These are phyloP conservation scores for Choloepus hoffmanni DNA, from an alignment of 2,113 vertebrate genomes.

Conservation along the genomic window DNA sequence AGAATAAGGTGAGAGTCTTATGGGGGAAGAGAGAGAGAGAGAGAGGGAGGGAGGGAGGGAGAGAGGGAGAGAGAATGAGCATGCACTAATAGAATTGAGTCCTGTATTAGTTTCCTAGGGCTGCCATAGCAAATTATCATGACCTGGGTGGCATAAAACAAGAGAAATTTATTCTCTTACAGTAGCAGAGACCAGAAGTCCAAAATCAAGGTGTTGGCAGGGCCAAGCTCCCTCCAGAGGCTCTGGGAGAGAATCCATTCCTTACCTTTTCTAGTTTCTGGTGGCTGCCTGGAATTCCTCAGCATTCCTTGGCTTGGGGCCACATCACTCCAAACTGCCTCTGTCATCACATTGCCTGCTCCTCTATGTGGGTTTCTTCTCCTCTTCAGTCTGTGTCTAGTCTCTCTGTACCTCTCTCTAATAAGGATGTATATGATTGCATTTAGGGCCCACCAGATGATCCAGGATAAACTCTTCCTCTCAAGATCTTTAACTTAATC, in stretches of 20 bases:
- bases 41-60: background rate
- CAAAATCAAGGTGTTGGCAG: background rate
- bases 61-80: background rate
- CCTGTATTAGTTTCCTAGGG: background rate
- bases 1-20: background rate
- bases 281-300: background rate
- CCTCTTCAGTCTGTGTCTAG: background rate
- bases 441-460: background rate
- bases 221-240: background rate
- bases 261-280: background rate
- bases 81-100: background rate
- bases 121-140: background rate
- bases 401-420: background rate
- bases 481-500: background rate
- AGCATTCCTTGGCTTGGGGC: background rate
- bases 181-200: background rate
- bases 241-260: background rate
- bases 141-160: background rate
- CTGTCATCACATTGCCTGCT: background rate
- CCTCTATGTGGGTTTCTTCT: background rate
- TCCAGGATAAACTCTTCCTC: background rate
- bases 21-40: background rate
- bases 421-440: background rate
- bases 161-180: background rate
- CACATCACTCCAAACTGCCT: background rate